Evolutionary conservation across 1,140 invertebrate genomes (phyloP).

Genomic region (Penaeus chinensis): DNA sequence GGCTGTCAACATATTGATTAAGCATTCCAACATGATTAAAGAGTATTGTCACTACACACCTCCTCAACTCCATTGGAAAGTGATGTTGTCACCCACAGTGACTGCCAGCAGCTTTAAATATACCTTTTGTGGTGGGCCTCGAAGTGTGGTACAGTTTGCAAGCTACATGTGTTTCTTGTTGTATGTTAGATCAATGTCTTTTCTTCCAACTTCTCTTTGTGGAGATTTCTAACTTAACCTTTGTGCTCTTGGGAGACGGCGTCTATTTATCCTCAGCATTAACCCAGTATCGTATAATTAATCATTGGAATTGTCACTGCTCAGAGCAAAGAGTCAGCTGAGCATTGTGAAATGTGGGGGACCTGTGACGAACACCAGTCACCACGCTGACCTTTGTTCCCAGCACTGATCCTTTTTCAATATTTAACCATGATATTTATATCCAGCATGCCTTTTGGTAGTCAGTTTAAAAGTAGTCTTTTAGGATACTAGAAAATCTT

Average conservation of each 20-base stretch:
- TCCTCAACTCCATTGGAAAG: no score
- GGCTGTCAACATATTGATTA: no score
- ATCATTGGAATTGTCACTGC: neutral
- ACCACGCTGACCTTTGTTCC: constrained; percentile 8
- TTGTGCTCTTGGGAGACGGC: constrained; percentile 21
- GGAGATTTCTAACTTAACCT: constrained; percentile 25
- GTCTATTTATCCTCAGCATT: constrained; percentile 18
- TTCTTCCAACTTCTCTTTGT: constrained; percentile 9
- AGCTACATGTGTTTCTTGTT: neutral
- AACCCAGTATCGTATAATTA: neutral
- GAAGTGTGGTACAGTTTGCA: neutral
- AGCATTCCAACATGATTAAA: no score
- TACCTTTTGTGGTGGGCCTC: constrained; percentile 14
- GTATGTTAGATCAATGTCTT: constrained; percentile 20
- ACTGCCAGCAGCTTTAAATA: constrained; percentile 14
- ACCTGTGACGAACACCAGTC: constrained; percentile 23
- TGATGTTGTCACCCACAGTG: no score
- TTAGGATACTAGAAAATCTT: no score
- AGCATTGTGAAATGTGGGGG: constrained; percentile 20
- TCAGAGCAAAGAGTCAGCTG: constrained; percentile 3
- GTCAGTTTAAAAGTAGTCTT: no score
- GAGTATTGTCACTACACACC: no score
- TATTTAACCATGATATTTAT: neutral
- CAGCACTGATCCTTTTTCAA: neutral
- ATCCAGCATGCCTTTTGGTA: no score